These are phyloP conservation scores for Clivina fossor DNA, from an alignment of 2,888 invertebrate genomes.

Conservation along the genomic window DNA sequence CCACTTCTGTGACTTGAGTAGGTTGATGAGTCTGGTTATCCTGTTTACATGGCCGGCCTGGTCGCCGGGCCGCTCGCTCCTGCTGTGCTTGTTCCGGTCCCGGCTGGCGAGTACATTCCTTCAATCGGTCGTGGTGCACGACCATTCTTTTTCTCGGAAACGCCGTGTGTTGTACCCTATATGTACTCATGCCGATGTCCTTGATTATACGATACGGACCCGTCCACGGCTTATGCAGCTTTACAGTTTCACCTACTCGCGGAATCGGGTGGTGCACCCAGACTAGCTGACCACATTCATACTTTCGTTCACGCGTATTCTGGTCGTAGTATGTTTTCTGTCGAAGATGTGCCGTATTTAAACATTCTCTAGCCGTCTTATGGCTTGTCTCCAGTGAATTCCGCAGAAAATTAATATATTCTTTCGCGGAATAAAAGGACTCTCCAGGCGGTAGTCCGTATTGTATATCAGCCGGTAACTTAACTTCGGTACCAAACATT, in stretches of 20 bases:
- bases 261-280: background rate
- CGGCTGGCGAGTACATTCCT: background rate
- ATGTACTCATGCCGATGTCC: background rate
- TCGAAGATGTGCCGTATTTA: conserved; percentile 1
- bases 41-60: background rate
- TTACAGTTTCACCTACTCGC: background rate
- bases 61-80: background rate
- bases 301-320: background rate
- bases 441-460: too few species aligned
- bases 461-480: too few species aligned
- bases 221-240: background rate
- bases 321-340: background rate
- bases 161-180: background rate
- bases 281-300: too few species aligned
- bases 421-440: too few species aligned
- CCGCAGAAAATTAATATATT: too few species aligned
- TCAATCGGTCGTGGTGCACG: background rate
- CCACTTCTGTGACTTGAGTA: background rate
- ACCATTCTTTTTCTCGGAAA: background rate
- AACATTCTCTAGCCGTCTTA: background rate
- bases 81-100: background rate
- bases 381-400: background rate
- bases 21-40: background rate
- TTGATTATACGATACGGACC: too few species aligned
- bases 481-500: too few species aligned